phyloP scores from a whole-genome alignment of 2,113 vertebrate species.

The Emydocephalus ijimae region DNA sequence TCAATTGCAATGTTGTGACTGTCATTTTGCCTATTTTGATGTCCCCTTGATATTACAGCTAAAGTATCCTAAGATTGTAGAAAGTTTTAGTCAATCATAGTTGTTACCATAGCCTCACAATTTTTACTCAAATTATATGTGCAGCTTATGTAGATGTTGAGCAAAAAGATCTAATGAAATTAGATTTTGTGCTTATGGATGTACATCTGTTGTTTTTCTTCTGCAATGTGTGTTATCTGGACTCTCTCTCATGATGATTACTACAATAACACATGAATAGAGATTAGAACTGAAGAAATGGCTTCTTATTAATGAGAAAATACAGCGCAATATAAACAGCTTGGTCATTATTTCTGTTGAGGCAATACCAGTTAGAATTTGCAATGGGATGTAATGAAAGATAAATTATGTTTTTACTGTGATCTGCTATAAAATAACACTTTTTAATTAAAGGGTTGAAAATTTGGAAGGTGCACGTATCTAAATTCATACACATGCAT shows the following conservation, averaged over 20 bases:
- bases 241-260: background rate
- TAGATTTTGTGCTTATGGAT: background rate
- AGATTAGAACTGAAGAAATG: background rate
- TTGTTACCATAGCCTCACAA: background rate
- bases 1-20: background rate
- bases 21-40: background rate
- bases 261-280: background rate
- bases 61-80: background rate
- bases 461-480: background rate
- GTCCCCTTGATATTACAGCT: background rate
- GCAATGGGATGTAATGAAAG: background rate
- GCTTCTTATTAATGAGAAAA: background rate
- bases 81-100: background rate
- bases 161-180: background rate
- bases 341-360: background rate
- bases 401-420: background rate
- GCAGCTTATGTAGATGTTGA: background rate
- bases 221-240: background rate
- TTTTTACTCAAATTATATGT: background rate
- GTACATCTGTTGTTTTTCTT: background rate
- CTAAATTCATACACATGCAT: background rate
- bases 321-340: background rate
- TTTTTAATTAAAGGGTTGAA: background rate
- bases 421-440: background rate
- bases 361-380: background rate